Evolutionary conservation across 1,140 invertebrate genomes (phyloP), one percentile per base, ranked within the genome.

Genomic region (Lethocerus indicus): DNA sequence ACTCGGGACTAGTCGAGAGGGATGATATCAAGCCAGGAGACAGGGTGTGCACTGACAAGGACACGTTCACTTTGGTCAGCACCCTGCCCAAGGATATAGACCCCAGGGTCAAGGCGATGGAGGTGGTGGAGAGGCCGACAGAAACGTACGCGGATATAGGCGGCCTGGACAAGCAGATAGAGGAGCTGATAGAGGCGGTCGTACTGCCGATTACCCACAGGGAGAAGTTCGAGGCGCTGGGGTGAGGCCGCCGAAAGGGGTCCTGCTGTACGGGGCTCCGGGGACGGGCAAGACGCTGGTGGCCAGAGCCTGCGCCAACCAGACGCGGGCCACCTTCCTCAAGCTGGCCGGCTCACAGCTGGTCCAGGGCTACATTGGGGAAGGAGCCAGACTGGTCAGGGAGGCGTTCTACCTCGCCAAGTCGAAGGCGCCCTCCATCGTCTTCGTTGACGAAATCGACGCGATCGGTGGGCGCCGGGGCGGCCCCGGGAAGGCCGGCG

Each of bases 301-400:
- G 23, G 79, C 79, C 1, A 82, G 81, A 64, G 81, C 81, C 12
- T 78, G 83, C 4, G 81, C 83, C 2, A 79, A 77, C 16, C 78
- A 86, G 61, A 63, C 71, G 0, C 67, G 68, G 40, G 67, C 68
- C 1, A 67, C 71, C 0, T 74, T 73, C 53, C 62, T 71, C 23
- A 86, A 85, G 64, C 64, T 98, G 13, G 93, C 94, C 57, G 94
- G 94, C n/a, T 93, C 94, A 14, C 92, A 98, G 63, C 67, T 98
- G 13, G 94, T 98, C 16, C 94, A 98, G 65, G 98, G 97, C 93
- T 98, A 97, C 61, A 84, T 85, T 58, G 94, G 94, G 66, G 94
- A 98, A 67, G 94, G 94, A 57, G 92, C 94, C 0, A 98, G 97
- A 66, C 67, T 98, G 5, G 52, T 60, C 13, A 40, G 59, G 13